Base-by-base conservation (phyloP, 2,797 vertebrate species). In the Hyperoplus lanceolatus region DNA sequence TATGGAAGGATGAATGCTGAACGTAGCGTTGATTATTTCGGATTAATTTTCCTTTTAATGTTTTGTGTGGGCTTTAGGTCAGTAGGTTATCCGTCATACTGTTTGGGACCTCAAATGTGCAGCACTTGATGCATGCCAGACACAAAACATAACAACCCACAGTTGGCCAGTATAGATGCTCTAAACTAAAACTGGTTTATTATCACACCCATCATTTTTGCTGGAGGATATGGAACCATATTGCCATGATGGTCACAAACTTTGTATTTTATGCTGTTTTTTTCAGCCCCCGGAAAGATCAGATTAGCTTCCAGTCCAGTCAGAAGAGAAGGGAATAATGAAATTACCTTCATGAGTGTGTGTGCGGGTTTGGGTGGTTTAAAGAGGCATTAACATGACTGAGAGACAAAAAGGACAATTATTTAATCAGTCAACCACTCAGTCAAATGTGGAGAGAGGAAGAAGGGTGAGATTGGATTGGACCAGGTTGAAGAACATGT, bases 181-280 rank as follows among this genome's bases (percentile, higher is more conserved):
- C 12, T 73, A 73, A 77, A 81, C 60, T 48, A 61, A 15, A 38
- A 54, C 18, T 46, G 51, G 43, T 73, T 83, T 74, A 75, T 83
- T 77, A 64, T 68, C 68, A 38, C 7, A 39, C 38, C 43, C 43
- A 45, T 45, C 43, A 7, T 11, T 1, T 45, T 45, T 45, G 43
- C 43, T 45, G 43, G 6, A 29, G 29, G 29, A 29, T 29, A 3
- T 29, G 29, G 29, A 29, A 29, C 29, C 29, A 29, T 29, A 29
- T 29, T 29, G 29, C 29, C 29, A 29, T 29, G 29, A 3, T 29
- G 29, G 29, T 29, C 29, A 29, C 29, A 29, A 29, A 29, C 29
- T 29, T 29, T 29, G 29, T 29, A 29, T 29, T 29, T 29, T 29
- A 0, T 29, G 29, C 29, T 29, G 29, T 29, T 29, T 29, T 29